Base-by-base conservation (phyloP, 2,888 invertebrate genomes). In the Temnothorax unifasciatus region DNA sequence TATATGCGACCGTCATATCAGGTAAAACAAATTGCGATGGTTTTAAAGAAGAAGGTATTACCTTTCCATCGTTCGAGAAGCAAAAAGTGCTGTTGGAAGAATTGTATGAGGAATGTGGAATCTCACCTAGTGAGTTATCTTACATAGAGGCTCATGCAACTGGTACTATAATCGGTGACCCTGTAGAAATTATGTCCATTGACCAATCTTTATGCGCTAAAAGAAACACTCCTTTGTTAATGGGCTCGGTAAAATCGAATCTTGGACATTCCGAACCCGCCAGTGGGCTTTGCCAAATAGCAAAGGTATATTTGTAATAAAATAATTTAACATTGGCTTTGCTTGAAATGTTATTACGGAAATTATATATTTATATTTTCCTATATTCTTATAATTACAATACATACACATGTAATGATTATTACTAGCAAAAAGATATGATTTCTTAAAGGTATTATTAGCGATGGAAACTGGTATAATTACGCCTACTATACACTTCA, bases 1-100 rank as follows among this genome's bases (percentile, higher is more conserved):
- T 95, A 11, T 96, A 96, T 88, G 95, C 95, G 3, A 95, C 94
- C 0, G 86, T 96, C 15, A 92, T 96, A 41, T 95, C 96, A 90
- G 95, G 95, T 29, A 96, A 96, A 91, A 95, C 95, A 50, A 96
- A 96, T 92, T 95, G 95, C 73, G 96, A 96, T 93, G 96, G 96
- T 0, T 95, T 92, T 90, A 92, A 92, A 82, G 90, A 92, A 15
- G 86, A 91, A 50, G 91, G 92, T 8, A 90, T 93, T 25, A 91
- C 86, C 0, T 86, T 64, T 25, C 87, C 89, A 9, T 79, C 59
- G 3, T 34, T 64, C 0, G 85, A 87, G 3, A 4, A 66, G 11
- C 91, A 90, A 75, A 68, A 59, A 11, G 3, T 50, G 0, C 3
- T 89, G 0, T 83, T 91, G 83, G 47, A 85, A 13, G 63, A 90